These are phyloP conservation scores for Ctenochaetus hawaiiensis DNA, from an alignment of 2,797 vertebrate species.

Conservation along the genomic window DNA sequence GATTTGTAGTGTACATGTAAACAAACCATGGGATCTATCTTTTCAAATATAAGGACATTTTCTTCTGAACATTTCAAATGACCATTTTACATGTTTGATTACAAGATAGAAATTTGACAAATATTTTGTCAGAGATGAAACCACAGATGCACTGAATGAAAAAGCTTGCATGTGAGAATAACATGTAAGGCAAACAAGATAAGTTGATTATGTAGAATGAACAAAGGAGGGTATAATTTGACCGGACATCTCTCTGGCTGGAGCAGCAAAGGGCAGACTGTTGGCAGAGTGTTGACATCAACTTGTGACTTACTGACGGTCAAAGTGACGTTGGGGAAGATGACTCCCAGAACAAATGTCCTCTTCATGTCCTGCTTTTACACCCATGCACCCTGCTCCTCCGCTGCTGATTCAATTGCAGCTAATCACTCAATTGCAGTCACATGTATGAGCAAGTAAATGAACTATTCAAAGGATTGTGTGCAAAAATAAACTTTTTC, in stretches of 20 bases:
- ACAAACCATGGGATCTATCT: background rate
- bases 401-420: slow-evolving; percentile 83
- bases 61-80: background rate
- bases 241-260: slow-evolving; percentile 43
- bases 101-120: background rate
- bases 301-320: slow-evolving; percentile 78
- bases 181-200: slow-evolving; percentile 53
- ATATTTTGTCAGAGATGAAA: background rate
- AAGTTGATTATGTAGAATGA: slow-evolving; percentile 60
- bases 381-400: slow-evolving; percentile 66
- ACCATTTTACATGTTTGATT: background rate
- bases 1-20: no score
- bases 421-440: slow-evolving; percentile 86
- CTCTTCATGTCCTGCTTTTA: slow-evolving; percentile 81
- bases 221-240: slow-evolving; percentile 39
- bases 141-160: background rate
- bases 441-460: slow-evolving; percentile 82
- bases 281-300: slow-evolving; percentile 60
- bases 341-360: slow-evolving; percentile 71
- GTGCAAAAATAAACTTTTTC: slow-evolving; percentile 51
- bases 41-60: background rate
- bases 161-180: slow-evolving; percentile 47
- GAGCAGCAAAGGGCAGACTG: slow-evolving; percentile 38
- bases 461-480: slow-evolving; percentile 60
- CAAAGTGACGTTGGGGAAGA: slow-evolving; percentile 60